Conservation (phyloP, 2,888 invertebrate genomes). For the Sarcophaga subvicina region DNA sequence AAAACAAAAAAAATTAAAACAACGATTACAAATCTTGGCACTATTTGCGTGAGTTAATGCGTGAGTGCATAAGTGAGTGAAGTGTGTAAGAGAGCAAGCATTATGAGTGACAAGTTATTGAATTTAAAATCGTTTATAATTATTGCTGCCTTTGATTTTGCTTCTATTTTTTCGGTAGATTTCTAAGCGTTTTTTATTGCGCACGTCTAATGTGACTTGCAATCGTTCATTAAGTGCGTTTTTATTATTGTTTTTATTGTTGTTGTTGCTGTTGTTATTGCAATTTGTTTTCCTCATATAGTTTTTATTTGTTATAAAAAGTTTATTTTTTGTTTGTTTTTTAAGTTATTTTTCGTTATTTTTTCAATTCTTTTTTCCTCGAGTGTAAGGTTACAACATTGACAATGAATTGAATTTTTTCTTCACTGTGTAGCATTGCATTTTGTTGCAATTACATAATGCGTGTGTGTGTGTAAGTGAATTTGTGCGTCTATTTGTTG, state of each 20-base stretch:
- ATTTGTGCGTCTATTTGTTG: conserved; percentile 18
- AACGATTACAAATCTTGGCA: conserved; percentile 23
- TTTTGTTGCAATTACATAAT: conserved; percentile 49
- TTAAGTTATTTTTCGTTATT: neutral
- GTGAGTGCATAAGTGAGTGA: neutral
- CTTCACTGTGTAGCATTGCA: conserved; percentile 26
- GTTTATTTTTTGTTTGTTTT: too few relatives aligned
- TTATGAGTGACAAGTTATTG: conserved; percentile 66
- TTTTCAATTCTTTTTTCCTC: conserved; percentile 14
- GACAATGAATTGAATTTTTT: conserved; percentile 57
- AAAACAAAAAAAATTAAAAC: too few relatives aligned
- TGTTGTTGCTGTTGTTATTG: conserved; percentile 2
- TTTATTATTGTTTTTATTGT: conserved; percentile 22
- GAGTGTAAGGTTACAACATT: conserved; percentile 66
- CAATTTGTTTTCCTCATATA: conserved; percentile 35
- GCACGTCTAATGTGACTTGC: neutral
- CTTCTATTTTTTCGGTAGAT: conserved; percentile 14
- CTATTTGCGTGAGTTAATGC: conserved; percentile 16
- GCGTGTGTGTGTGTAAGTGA: neutral
- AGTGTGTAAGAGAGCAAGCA: neutral
- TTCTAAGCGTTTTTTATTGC: too few relatives aligned
- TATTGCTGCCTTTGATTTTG: conserved; percentile 57
- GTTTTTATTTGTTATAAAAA: conserved; percentile 37
- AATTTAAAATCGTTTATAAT: conserved; percentile 61
- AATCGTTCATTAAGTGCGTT: conserved; percentile 51